phyloP scores from a whole-genome alignment of 2,113 vertebrate species.

The Scopus umbretta region DNA sequence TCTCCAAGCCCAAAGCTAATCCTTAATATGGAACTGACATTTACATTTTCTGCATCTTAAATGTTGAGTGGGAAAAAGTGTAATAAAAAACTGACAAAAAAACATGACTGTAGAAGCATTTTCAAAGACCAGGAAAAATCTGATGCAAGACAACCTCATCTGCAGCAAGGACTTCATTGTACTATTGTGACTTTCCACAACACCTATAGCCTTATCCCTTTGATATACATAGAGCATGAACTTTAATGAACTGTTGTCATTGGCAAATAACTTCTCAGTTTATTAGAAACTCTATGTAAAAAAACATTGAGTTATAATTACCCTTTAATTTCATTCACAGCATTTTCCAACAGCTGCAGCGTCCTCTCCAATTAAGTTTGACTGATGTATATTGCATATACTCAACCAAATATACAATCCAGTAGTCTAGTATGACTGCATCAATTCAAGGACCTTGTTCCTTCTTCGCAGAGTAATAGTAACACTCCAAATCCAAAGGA shows the following conservation, averaged over 20 bases:
- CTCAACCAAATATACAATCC: background rate
- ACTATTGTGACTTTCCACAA: background rate
- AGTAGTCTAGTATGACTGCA: background rate
- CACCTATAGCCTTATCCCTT: background rate
- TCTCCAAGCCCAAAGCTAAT: background rate
- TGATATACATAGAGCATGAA: background rate
- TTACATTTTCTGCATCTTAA: conserved; percentile 11
- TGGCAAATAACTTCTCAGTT: background rate
- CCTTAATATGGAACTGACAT: background rate
- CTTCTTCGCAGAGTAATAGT: background rate
- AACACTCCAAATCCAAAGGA: background rate
- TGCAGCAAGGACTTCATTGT: background rate
- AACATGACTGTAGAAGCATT: background rate
- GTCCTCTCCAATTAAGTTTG: background rate
- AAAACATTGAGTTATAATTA: background rate
- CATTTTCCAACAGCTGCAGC: background rate
- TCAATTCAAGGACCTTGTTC: background rate
- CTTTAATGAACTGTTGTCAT: background rate
- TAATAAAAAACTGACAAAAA: background rate
- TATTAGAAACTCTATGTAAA: background rate
- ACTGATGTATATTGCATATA: background rate
- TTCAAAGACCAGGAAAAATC: background rate
- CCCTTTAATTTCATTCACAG: background rate
- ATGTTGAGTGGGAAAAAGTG: background rate
- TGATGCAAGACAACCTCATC: background rate